Base-by-base conservation (phyloP, 1,140 invertebrate species). In the Eufriesea mexicana region DNA sequence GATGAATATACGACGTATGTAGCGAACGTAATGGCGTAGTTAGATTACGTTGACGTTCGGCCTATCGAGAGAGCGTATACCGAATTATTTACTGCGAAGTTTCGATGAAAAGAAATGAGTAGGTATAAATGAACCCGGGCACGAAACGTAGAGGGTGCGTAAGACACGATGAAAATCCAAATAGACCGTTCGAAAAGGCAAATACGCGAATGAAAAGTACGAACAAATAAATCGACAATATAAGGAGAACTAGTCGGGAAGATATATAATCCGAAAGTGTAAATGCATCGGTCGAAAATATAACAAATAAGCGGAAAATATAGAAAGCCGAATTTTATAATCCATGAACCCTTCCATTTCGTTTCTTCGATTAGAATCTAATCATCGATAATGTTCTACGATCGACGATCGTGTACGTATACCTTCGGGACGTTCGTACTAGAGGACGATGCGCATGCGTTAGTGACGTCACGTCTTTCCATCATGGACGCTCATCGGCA, bases 341-440 rank as follows among this genome's bases (percentile, higher is more conserved):
- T n/a, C n/a, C n/a, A n/a, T n/a, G n/a, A n/a, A n/a, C n/a, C n/a
- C n/a, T n/a, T n/a, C n/a, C n/a, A n/a, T n/a, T n/a, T n/a, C n/a
- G n/a, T n/a, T n/a, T n/a, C n/a, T n/a, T n/a, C n/a, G n/a, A n/a
- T n/a, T n/a, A n/a, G n/a, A n/a, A n/a, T n/a, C 59, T 76, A 82
- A 82, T 68, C 72, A 82, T n/a, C 18, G 14, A 57, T 54, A 82
- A 76, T 82, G 79, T 76, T 72, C 78, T 35, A 5, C 62, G 51
- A 68, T 74, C 68, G n/a, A 20, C 16, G n/a, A 18, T 16, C 42
- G 49, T 20, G 12, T 45, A 28, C 23, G n/a, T 25, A 47, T 68
- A 10, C 35, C 23, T 61, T 51, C 23, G 45, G 42, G 23, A 71
- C 28, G 62, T 23, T 12, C 35, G 55, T 16, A 23, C 12, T 23